phyloP scores from a whole-genome alignment of 2,888 invertebrate genomes.

The Encarsia formosa region DNA sequence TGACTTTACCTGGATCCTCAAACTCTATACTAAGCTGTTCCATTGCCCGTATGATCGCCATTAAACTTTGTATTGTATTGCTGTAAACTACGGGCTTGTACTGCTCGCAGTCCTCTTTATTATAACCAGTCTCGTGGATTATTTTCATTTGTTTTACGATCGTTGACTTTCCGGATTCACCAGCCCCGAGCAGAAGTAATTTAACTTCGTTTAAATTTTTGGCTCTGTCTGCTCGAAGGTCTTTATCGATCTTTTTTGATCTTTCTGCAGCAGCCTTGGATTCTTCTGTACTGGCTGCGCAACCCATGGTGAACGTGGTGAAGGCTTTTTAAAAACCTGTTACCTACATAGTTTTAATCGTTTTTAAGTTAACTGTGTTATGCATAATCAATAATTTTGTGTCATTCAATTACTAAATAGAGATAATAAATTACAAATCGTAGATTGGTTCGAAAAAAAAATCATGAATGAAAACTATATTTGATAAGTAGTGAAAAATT shows the following conservation, averaged over 20 bases:
- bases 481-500: too few species aligned
- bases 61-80: constrained; percentile 85
- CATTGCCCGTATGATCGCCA: constrained; percentile 90
- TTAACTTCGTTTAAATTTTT: constrained; percentile 84
- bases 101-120: constrained; percentile 83
- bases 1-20: constrained; percentile 71
- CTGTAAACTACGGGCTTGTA: constrained; percentile 88
- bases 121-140: constrained; percentile 88
- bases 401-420: too few species aligned
- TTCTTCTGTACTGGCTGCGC: constrained; percentile 74
- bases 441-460: too few species aligned
- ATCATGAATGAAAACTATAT: too few species aligned
- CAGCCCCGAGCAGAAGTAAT: constrained; percentile 82
- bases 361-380: too few species aligned
- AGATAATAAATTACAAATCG: too few species aligned
- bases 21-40: constrained; percentile 81
- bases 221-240: constrained; percentile 80
- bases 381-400: too few species aligned
- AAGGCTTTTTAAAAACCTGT: too few species aligned
- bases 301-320: constrained; percentile 65
- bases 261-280: constrained; percentile 79
- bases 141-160: constrained; percentile 98
- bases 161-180: constrained; percentile 91
- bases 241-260: constrained; percentile 84
- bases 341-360: too few species aligned